Evolutionary conservation across 2,888 invertebrate genomes (phyloP).

Genomic region (Lordiphosa fenestrarum): DNA sequence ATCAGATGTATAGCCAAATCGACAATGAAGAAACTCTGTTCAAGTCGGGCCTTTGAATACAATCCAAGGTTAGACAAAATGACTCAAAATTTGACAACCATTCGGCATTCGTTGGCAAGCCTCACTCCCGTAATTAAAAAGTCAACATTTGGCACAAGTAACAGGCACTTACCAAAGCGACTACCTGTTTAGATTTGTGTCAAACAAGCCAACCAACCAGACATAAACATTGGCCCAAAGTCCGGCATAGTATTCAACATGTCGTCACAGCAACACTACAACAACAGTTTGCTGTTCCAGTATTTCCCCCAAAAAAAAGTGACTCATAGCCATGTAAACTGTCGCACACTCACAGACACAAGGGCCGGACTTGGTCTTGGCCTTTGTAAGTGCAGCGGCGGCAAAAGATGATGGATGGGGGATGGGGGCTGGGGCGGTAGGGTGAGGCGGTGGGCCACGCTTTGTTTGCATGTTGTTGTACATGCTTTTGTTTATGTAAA

Average conservation of each 20-base stretch:
- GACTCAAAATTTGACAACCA: no score
- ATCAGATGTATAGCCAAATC: no score
- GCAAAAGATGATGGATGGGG: conserved; percentile 1
- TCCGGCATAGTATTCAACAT: conserved; percentile 4
- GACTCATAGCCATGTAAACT: conserved; percentile 48
- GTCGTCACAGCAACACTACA: conserved; percentile 4
- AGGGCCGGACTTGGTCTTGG: conserved; percentile 1
- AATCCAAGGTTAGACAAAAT: no score
- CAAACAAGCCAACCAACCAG: conserved; percentile 4
- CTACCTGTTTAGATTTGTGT: conserved; percentile 28
- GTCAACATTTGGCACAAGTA: conserved; percentile 17
- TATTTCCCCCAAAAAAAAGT: conserved; percentile 47
- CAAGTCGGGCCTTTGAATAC: no score
- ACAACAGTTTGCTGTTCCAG: conserved; percentile 9
- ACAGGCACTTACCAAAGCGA: conserved; percentile 33
- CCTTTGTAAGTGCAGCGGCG: conserved; percentile 17
- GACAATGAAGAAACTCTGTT: no score
- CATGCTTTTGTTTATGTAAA: conserved; percentile 27
- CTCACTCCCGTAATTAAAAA: conserved; percentile 16
- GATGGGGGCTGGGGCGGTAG: no score
- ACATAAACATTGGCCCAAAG: conserved; percentile 6
- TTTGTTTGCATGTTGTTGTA: conserved; percentile 31
- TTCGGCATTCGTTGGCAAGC: conserved; percentile 4
- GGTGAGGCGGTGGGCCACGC: conserved; percentile 12
- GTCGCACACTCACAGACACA: conserved; percentile 37